These are phyloP conservation scores for Vireo altiloquus DNA, from an alignment of 2,113 vertebrate species.

Conservation along the genomic window DNA sequence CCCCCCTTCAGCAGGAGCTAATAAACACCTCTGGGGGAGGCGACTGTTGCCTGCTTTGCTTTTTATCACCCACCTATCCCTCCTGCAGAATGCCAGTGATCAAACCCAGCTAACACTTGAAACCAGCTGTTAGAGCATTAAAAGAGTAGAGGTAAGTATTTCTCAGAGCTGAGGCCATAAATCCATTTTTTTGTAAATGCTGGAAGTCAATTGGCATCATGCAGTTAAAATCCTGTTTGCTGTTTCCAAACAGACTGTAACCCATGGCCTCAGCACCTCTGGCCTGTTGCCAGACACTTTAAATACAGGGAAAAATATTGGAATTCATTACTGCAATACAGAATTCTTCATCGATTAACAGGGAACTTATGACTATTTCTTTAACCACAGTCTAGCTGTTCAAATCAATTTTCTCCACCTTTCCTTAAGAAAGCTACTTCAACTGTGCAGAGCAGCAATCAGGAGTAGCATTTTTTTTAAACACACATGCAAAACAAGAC, in stretches of 20 bases:
- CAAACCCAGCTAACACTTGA: background rate
- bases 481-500: background rate
- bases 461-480: background rate
- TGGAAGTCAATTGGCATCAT: background rate
- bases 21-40: background rate
- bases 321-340: conserved; percentile 1
- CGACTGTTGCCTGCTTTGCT: background rate
- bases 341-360: conserved; percentile 8
- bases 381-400: background rate
- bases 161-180: background rate
- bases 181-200: background rate
- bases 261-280: background rate
- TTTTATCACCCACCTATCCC: background rate
- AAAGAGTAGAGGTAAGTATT: background rate
- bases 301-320: background rate
- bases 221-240: conserved; percentile 33
- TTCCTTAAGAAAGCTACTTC: conserved; percentile 8
- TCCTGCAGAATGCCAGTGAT: background rate
- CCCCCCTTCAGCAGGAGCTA: background rate
- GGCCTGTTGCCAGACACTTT: conserved; percentile 19
- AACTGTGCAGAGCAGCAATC: background rate
- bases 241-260: conserved; percentile 1
- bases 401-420: conserved; percentile 8
- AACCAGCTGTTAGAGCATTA: background rate
- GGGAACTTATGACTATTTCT: conserved; percentile 4